phyloP scores from a whole-genome alignment of 1,140 invertebrate genomes.

The Zaprionus vittiger region DNA sequence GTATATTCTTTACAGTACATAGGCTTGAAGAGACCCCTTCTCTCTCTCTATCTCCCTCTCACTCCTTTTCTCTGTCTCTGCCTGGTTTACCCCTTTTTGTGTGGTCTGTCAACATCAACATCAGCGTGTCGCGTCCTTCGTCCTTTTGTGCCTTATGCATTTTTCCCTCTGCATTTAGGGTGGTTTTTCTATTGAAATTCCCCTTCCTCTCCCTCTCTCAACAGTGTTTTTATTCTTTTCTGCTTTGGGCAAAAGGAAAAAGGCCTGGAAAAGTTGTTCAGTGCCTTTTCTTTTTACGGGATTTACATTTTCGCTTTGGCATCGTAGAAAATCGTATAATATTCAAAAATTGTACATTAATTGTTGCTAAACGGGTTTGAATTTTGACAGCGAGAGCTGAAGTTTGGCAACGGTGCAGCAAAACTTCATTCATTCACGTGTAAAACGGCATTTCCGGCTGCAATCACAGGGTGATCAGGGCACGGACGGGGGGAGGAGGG shows the following conservation, averaged over 20 bases:
- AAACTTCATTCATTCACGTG: slow-evolving; percentile 74
- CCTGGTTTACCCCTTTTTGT: slow-evolving; percentile 49
- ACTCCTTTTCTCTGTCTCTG: too few species aligned
- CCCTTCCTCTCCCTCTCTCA: neutral
- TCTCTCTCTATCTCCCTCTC: neutral
- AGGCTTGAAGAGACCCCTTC: slow-evolving; percentile 21
- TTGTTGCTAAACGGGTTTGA: slow-evolving; percentile 60
- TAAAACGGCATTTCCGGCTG: slow-evolving; percentile 82
- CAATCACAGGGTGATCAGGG: slow-evolving; percentile 53
- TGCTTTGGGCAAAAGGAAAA: slow-evolving; percentile 24
- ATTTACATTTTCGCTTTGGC: slow-evolving; percentile 39
- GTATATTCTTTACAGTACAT: slow-evolving; percentile 16
- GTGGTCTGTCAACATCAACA: slow-evolving; percentile 63
- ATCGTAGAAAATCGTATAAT: slow-evolving; percentile 15
- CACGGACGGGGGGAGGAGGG: neutral
- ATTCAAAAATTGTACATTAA: slow-evolving; percentile 59
- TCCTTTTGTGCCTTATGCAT: slow-evolving; percentile 56
- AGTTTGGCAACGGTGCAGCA: slow-evolving; percentile 66
- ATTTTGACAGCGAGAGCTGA: slow-evolving; percentile 40
- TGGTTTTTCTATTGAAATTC: slow-evolving; percentile 66
- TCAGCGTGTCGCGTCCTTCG: slow-evolving; percentile 56
- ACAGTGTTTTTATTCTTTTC: slow-evolving; percentile 40
- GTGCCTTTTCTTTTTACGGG: slow-evolving; percentile 41
- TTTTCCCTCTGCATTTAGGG: slow-evolving; percentile 41
- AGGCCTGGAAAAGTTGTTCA: slow-evolving; percentile 36